Conservation (phyloP, 2,113 vertebrate genomes). For the Tachycineta bicolor region DNA sequence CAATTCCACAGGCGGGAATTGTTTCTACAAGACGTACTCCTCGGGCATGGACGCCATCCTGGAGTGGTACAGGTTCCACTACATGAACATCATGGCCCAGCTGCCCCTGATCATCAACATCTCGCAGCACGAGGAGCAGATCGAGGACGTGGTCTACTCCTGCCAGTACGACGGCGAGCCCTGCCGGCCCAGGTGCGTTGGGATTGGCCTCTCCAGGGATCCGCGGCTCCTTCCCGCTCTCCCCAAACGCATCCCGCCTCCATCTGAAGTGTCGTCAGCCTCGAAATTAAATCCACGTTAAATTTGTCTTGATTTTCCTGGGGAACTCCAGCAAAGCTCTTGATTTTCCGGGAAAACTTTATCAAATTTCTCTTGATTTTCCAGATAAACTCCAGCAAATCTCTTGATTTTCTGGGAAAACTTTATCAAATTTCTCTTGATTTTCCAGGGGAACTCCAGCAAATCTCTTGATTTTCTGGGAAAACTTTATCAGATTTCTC, state of each 20-base stretch:
- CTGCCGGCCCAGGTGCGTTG: constrained; percentile 38
- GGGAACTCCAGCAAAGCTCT: too few species aligned
- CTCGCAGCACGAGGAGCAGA: not conserved
- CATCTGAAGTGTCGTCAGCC: accelerated
- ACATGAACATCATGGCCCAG: constrained; percentile 67
- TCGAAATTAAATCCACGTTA: accelerated
- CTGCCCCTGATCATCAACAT: not conserved
- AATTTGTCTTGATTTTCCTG: not conserved
- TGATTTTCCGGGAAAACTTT: not conserved
- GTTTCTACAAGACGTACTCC: too few species aligned
- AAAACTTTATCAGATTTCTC: too few species aligned
- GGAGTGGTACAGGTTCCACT: constrained; percentile 75
- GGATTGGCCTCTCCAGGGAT: accelerated
- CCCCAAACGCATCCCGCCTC: too few species aligned
- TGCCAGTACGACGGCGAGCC: constrained; percentile 51
- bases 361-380: too few species aligned
- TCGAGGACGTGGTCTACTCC: constrained; percentile 55
- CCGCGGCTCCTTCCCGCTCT: not conserved
- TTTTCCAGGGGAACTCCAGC: too few species aligned
- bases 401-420: too few species aligned
- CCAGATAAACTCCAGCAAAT: too few species aligned
- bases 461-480: too few species aligned
- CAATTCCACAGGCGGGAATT: too few species aligned
- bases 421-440: too few species aligned
- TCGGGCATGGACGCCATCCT: not conserved